Conservation (phyloP, 2,888 invertebrate species). For the Eustalomyia histrio region DNA sequence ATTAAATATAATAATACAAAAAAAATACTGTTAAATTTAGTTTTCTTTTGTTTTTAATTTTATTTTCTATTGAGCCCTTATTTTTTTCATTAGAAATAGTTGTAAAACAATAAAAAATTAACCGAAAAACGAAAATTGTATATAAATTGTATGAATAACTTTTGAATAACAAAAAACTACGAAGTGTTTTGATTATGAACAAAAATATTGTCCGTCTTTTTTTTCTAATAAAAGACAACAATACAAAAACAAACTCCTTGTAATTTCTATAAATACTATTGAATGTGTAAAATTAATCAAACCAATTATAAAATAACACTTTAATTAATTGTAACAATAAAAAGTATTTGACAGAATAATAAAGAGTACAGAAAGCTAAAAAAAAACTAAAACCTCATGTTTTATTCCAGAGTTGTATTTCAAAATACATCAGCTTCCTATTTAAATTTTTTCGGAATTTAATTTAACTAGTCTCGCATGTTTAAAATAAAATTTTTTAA, state of each 20-base stretch:
- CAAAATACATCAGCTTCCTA: not conserved
- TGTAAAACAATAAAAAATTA: not conserved
- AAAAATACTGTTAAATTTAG: conserved; percentile 11
- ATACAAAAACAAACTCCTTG: conserved; percentile 32
- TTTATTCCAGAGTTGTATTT: conserved; percentile 40
- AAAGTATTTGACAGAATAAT: conserved; percentile 67
- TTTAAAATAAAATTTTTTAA: conserved; percentile 15
- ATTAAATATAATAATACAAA: not conserved
- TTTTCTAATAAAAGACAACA: conserved; percentile 32
- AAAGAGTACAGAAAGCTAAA: conserved; percentile 67
- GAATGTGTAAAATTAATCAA: conserved; percentile 58
- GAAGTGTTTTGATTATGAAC: conserved; percentile 29
- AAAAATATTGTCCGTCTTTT: conserved; percentile 45
- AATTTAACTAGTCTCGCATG: conserved; percentile 42
- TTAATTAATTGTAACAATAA: conserved; percentile 65
- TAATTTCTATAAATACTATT: conserved; percentile 59
- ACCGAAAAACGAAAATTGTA: conserved; percentile 25
- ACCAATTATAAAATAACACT: conserved; percentile 51
- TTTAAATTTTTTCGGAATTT: conserved; percentile 7
- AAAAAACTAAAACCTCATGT: conserved; percentile 37
- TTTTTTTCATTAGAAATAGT: not conserved
- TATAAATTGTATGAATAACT: conserved; percentile 42
- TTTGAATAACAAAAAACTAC: conserved; percentile 19
- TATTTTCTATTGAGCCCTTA: not conserved
- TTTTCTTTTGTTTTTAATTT: not conserved